phyloP scores from a whole-genome alignment of 2,113 vertebrate species.

The Cathartes aura region DNA sequence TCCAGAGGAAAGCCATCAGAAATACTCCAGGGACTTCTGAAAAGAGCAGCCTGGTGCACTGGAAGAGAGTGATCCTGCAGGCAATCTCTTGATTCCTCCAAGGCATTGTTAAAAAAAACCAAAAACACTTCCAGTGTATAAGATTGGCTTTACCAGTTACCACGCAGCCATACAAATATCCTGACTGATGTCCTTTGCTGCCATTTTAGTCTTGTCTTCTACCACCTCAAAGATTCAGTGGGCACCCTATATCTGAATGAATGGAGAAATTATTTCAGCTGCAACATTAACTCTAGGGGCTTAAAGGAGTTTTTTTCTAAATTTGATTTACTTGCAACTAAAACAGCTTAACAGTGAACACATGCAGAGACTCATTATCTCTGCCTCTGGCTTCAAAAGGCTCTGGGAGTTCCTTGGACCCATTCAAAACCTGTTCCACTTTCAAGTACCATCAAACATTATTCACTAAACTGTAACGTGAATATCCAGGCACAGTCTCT shows the following conservation, averaged over 20 bases:
- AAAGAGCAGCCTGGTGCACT: neutral
- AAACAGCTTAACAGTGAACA: neutral
- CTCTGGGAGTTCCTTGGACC: neutral
- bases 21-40: neutral
- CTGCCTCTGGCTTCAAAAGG: constrained; percentile 3
- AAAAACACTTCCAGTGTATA: rapidly evolving
- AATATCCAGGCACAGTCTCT: neutral
- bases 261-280: neutral
- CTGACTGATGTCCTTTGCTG: neutral
- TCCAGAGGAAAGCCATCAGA: neutral
- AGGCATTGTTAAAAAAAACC: neutral
- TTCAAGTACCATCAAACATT: neutral
- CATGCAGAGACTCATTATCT: constrained; percentile 4
- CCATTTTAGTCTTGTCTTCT: neutral
- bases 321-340: neutral
- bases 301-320: neutral
- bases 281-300: neutral
- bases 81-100: neutral
- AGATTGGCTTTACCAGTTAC: neutral
- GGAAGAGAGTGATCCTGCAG: neutral
- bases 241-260: neutral
- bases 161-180: neutral
- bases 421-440: neutral
- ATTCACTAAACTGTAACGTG: neutral
- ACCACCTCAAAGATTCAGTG: neutral